These are phyloP conservation scores for Pseudoatta argentina DNA, from an alignment of 1,140 invertebrate species.

Conservation along the genomic window DNA sequence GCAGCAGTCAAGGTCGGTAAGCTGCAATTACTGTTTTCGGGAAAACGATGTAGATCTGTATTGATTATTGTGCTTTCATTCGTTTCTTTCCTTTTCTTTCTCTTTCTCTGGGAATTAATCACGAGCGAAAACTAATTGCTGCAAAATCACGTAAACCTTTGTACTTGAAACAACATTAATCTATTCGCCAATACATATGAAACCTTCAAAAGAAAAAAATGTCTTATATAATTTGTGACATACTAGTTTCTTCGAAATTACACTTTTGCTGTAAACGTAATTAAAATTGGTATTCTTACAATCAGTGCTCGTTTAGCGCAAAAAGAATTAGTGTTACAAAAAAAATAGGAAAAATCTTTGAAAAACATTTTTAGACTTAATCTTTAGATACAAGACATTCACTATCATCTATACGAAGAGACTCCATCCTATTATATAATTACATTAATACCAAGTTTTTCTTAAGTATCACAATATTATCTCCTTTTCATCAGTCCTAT, in stretches of 20 bases:
- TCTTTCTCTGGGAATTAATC: conserved; percentile 3
- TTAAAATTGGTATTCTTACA: neutral
- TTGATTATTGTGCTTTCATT: neutral
- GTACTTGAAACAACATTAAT: neutral
- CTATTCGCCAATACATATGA: neutral
- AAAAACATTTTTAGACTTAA: neutral
- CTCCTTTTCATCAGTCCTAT: neutral
- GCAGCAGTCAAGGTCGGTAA: conserved; percentile 42
- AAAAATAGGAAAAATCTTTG: neutral
- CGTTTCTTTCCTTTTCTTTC: neutral
- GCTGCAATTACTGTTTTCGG: conserved; percentile 30
- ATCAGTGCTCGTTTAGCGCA: neutral
- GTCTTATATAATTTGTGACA: neutral
- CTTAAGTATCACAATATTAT: conserved; percentile 18
- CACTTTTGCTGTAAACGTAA: neutral
- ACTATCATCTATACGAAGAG: neutral
- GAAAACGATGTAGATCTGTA: conserved; percentile 5
- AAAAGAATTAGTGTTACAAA: neutral
- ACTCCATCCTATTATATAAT: neutral
- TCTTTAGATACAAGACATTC: neutral
- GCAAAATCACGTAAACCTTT: neutral
- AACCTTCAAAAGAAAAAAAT: neutral
- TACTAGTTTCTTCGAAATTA: neutral
- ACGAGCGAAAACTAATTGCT: conserved; percentile 25
- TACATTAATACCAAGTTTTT: neutral